phyloP scores from a whole-genome alignment of 2,113 vertebrate species.

The Sylvia atricapilla region DNA sequence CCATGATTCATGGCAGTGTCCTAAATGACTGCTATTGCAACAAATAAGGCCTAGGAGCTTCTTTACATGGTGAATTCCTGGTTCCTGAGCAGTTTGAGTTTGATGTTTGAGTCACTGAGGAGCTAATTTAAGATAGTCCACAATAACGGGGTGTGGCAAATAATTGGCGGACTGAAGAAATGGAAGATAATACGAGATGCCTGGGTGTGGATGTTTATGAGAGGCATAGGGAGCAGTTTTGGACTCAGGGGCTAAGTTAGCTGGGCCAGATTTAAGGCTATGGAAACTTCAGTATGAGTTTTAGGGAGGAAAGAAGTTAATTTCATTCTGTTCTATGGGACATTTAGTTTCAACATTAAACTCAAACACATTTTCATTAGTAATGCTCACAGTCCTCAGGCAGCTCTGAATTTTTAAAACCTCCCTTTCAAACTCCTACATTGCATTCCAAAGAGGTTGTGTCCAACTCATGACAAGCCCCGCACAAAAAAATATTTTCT shows the following conservation, averaged over 20 bases:
- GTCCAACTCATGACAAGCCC: constrained; percentile 11
- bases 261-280: background rate
- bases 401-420: constrained; percentile 27
- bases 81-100: background rate
- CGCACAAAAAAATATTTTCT: background rate
- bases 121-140: background rate
- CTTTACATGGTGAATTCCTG: background rate
- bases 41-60: background rate
- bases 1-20: background rate
- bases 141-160: background rate
- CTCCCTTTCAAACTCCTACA: constrained; percentile 6
- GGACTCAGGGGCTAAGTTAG: background rate
- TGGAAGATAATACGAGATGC: background rate
- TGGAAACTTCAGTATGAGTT: background rate
- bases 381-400: background rate
- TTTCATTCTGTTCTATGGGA: background rate
- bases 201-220: background rate
- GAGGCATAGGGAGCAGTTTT: background rate
- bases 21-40: background rate
- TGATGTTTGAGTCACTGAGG: background rate
- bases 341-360: background rate
- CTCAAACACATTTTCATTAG: constrained; percentile 2
- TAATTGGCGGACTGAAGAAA: background rate
- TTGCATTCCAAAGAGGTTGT: background rate
- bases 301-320: background rate